Evolutionary conservation across 2,113 vertebrate species (phyloP).

Genomic region (Nematolebias whitei): DNA sequence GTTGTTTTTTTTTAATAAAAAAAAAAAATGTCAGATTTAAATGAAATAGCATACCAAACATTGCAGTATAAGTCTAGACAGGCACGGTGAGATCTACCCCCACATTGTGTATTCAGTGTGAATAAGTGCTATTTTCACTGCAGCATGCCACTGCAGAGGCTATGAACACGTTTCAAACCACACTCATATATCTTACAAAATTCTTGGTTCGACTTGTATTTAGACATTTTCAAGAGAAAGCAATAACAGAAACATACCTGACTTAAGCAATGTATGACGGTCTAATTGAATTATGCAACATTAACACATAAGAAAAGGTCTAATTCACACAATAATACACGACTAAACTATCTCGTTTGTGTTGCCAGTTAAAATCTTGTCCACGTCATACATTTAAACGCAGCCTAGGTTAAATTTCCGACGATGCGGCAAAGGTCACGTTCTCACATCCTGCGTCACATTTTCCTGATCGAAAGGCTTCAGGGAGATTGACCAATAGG

Average conservation of each 20-base stretch:
- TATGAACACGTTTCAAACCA: neutral
- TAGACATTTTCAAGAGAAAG: neutral
- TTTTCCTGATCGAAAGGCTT: slow-evolving; percentile 66
- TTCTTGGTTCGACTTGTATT: neutral
- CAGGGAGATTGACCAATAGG: slow-evolving; percentile 56
- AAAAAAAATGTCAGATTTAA: neutral
- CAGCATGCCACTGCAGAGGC: slow-evolving; percentile 40
- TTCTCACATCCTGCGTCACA: slow-evolving; percentile 80
- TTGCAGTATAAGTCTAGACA: neutral
- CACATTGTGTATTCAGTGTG: slow-evolving; percentile 22
- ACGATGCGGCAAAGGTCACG: slow-evolving; percentile 74
- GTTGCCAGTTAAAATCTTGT: neutral
- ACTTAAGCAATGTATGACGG: neutral
- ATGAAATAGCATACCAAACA: neutral
- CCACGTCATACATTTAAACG: no score
- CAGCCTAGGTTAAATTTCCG: neutral
- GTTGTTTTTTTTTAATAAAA: neutral
- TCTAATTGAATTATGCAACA: neutral
- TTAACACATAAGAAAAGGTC: neutral
- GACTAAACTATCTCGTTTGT: rapidly evolving
- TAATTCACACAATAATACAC: neutral
- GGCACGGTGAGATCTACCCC: neutral
- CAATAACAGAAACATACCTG: neutral
- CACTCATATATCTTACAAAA: rapidly evolving
- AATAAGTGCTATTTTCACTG: slow-evolving; percentile 26